Evolutionary conservation across 2,113 vertebrate genomes (phyloP).

Genomic region (Cyanoramphus novaezelandiae): DNA sequence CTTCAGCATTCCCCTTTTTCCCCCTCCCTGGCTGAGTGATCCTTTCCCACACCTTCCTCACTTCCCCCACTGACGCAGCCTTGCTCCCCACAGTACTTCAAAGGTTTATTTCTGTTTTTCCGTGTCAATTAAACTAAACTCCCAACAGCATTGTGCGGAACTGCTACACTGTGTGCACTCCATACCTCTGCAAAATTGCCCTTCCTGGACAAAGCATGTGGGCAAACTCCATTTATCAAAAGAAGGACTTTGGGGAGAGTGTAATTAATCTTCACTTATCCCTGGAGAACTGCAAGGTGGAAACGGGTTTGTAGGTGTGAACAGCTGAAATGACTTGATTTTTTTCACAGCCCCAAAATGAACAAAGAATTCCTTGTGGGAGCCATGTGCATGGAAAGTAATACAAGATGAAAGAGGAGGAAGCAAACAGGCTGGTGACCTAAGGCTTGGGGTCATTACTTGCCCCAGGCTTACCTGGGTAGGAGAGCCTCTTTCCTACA

Average conservation of each 20-base stretch:
- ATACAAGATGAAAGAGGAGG: background rate
- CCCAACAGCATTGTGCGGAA: background rate
- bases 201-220: background rate
- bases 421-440: background rate
- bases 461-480: background rate
- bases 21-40: background rate
- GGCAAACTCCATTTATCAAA: conserved; percentile 22
- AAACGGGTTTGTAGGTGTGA: conserved; percentile 1
- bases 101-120: conserved; percentile 19
- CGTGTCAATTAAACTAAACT: background rate
- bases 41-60: background rate
- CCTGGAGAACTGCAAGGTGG: background rate
- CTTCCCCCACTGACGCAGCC: background rate
- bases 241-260: background rate
- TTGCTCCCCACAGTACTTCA: background rate
- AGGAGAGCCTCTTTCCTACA: background rate
- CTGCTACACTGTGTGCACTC: background rate
- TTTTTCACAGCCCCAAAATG: background rate
- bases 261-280: conserved; percentile 35
- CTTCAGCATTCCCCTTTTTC: background rate
- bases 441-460: background rate
- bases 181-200: background rate
- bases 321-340: background rate
- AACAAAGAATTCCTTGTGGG: background rate
- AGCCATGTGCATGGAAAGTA: background rate